phyloP scores from a whole-genome alignment of 2,888 invertebrate genomes.

The Agrochola litura region DNA sequence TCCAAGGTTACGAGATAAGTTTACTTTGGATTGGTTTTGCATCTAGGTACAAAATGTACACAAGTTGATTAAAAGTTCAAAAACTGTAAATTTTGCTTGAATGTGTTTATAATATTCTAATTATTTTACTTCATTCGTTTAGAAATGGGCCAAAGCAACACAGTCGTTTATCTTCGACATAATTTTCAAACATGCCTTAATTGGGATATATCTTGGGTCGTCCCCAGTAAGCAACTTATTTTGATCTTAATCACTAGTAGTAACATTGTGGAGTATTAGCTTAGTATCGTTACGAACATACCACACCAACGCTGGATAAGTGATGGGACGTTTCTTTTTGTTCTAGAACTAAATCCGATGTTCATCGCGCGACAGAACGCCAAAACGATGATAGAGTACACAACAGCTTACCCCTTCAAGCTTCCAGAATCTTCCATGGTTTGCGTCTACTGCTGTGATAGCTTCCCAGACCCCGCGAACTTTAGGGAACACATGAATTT shows the following conservation, averaged over 20 bases:
- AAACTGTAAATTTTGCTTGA: no score
- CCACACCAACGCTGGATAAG: slow-evolving; percentile 49
- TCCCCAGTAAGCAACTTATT: not conserved
- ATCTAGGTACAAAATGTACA: not conserved
- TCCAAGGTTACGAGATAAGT: not conserved
- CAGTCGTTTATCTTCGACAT: not conserved
- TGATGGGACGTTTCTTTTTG: slow-evolving; percentile 70
- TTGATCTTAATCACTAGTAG: not conserved
- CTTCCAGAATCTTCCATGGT: slow-evolving; percentile 66
- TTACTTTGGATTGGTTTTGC: not conserved
- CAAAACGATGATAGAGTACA: slow-evolving; percentile 65
- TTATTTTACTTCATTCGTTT: not conserved
- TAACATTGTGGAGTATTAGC: slow-evolving; percentile 23
- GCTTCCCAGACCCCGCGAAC: slow-evolving; percentile 67
- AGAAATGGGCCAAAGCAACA: not conserved
- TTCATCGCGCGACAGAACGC: slow-evolving; percentile 68
- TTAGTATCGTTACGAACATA: not conserved
- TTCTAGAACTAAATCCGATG: slow-evolving; percentile 69
- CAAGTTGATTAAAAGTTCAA: not conserved
- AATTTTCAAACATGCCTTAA: not conserved
- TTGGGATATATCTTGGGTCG: not conserved
- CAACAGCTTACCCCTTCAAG: slow-evolving; percentile 73
- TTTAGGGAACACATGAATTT: slow-evolving; percentile 71
- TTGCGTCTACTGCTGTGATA: slow-evolving; percentile 73
- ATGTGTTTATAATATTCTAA: no score